Evolutionary conservation across 2,888 invertebrate genomes (phyloP).

Genomic region (Synanthedon formicaeformis): DNA sequence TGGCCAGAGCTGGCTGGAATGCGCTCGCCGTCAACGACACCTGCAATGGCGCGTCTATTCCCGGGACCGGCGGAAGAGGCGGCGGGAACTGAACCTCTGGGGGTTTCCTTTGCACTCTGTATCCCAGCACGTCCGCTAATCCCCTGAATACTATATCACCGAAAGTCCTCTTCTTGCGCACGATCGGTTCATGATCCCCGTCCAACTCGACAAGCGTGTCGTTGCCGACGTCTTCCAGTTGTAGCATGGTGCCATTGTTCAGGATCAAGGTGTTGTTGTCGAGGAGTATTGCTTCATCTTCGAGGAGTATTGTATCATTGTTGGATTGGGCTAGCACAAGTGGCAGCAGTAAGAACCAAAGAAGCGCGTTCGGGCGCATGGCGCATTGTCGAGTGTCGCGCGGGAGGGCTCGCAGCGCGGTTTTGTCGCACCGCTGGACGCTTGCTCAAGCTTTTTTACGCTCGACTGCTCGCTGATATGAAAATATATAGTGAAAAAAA

Average conservation of each 20-base stretch:
- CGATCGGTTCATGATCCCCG: slow-evolving; percentile 42
- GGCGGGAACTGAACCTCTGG: slow-evolving; percentile 49
- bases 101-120: slow-evolving; percentile 48
- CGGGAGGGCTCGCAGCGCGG: slow-evolving; percentile 36
- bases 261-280: slow-evolving; percentile 3
- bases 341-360: slow-evolving; percentile 21
- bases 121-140: slow-evolving; percentile 62
- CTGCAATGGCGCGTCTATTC: slow-evolving; percentile 45
- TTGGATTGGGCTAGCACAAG: slow-evolving; percentile 6
- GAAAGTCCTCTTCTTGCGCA: slow-evolving; percentile 62
- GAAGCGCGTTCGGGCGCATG: slow-evolving; percentile 46
- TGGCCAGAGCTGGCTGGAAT: slow-evolving; percentile 22
- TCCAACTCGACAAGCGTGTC: slow-evolving; percentile 22
- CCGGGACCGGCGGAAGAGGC: slow-evolving; percentile 53
- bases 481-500: too few relatives aligned
- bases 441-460: slow-evolving; percentile 46
- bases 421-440: slow-evolving; percentile 40
- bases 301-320: slow-evolving; percentile 2
- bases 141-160: slow-evolving; percentile 64
- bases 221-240: slow-evolving; percentile 10
- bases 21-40: slow-evolving; percentile 24
- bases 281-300: slow-evolving; percentile 2
- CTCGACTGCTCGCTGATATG: slow-evolving; percentile 13
- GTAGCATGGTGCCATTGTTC: neutral
- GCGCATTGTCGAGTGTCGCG: slow-evolving; percentile 48